Evolutionary conservation across 1,140 invertebrate species (phyloP).

Genomic region (Drosophila subobscura): DNA sequence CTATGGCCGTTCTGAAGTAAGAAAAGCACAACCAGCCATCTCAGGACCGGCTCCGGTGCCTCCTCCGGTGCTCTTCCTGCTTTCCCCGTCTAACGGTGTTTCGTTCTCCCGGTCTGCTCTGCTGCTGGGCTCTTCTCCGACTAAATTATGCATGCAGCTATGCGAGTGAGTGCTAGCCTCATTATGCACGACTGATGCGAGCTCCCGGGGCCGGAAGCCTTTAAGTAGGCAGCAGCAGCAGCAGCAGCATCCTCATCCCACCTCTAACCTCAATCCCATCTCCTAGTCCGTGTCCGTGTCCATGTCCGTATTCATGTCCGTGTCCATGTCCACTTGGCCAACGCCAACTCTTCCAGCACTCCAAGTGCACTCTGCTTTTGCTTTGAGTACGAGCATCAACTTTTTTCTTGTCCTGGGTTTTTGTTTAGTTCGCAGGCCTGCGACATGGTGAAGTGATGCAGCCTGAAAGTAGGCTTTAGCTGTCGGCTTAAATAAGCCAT

Average conservation of each 20-base stretch:
- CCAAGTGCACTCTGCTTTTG: conserved; percentile 41
- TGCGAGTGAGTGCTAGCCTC: conserved; percentile 76
- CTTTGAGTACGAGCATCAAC: conserved; percentile 25
- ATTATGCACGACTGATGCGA: conserved; percentile 75
- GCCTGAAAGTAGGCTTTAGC: conserved; percentile 67
- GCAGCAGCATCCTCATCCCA: background rate
- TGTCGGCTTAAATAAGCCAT: conserved; percentile 77
- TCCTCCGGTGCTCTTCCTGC: background rate
- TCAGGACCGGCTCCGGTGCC: background rate
- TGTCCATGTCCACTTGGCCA: conserved; percentile 26
- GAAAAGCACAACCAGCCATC: conserved; percentile 55
- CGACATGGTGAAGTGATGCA: conserved; percentile 64
- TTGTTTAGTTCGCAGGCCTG: conserved; percentile 16
- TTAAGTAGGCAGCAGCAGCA: conserved; percentile 65
- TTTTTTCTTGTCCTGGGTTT: conserved; percentile 6
- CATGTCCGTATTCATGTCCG: no score
- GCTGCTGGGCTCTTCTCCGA: conserved; percentile 31
- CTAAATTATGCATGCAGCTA: conserved; percentile 77
- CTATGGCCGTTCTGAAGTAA: background rate
- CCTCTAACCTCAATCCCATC: conserved; percentile 18
- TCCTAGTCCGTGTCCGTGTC: no score
- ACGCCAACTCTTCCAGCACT: conserved; percentile 36
- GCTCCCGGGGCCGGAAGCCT: conserved; percentile 62
- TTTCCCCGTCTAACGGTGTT: background rate
- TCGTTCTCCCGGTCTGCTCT: conserved; percentile 7